These are phyloP conservation scores for Harpagoxenus sublaevis DNA, from an alignment of 2,888 invertebrate genomes.

Conservation along the genomic window DNA sequence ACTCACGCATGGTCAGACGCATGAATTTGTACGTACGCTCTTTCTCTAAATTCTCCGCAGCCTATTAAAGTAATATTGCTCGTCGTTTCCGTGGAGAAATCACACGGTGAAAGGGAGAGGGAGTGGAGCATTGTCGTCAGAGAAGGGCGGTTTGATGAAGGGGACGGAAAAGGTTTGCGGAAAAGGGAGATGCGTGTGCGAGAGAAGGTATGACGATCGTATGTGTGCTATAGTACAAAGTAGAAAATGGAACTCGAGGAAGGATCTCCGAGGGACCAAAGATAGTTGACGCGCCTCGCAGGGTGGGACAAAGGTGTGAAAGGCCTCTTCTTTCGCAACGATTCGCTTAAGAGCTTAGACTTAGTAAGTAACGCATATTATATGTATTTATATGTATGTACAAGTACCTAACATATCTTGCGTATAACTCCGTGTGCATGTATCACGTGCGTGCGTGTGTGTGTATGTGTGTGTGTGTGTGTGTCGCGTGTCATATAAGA, in stretches of 20 bases:
- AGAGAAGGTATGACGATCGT: conserved; percentile 40
- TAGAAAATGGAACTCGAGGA: conserved; percentile 32
- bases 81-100: conserved; percentile 75
- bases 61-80: conserved; percentile 80
- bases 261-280: conserved; percentile 14
- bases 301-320: conserved; percentile 21
- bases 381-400: conserved; percentile 23
- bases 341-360: conserved; percentile 68
- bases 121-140: conserved; percentile 51
- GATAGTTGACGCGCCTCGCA: conserved; percentile 2
- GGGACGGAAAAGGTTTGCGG: neutral
- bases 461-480: conserved; percentile 25
- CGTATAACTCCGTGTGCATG: conserved; percentile 51
- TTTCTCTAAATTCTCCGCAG: conserved; percentile 56
- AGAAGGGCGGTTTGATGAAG: conserved; percentile 41
- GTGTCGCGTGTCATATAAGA: conserved; percentile 44
- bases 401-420: conserved; percentile 72
- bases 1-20: conserved; percentile 52
- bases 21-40: conserved; percentile 57
- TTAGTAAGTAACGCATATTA: conserved; percentile 71
- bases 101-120: conserved; percentile 54
- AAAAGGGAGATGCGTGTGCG: neutral
- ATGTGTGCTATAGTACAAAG: conserved; percentile 37
- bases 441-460: neutral
- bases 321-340: conserved; percentile 32